Evolutionary conservation across 2,797 vertebrate genomes (phyloP).

Genomic region (Arctocebus calabarensis): DNA sequence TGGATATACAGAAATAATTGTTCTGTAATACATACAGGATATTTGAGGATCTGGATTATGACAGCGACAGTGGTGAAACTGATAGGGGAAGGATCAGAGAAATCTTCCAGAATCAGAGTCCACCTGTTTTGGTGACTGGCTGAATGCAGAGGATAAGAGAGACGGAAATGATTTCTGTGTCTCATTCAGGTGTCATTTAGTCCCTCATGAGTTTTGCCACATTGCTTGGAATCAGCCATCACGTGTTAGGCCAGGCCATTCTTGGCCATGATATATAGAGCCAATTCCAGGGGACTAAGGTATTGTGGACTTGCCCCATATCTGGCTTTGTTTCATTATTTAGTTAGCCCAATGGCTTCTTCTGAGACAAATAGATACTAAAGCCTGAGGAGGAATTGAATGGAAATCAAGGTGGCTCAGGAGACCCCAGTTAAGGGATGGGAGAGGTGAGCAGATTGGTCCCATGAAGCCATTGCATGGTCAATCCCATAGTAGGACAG

Average conservation of each 20-base stretch:
- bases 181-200: not conserved
- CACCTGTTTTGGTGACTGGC: not conserved
- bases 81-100: not conserved
- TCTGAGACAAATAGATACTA: not conserved
- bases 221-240: not conserved
- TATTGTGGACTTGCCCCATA: not conserved
- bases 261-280: not conserved
- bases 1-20: not conserved
- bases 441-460: too few relatives aligned
- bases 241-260: not conserved
- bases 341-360: not conserved
- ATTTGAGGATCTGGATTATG: not conserved
- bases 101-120: not conserved
- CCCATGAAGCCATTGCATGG: not conserved
- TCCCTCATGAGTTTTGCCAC: not conserved
- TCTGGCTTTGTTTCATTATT: not conserved
- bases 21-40: not conserved
- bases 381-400: not conserved
- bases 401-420: not conserved
- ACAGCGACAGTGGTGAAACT: not conserved
- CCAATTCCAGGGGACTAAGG: too few relatives aligned
- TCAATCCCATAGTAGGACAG: not conserved
- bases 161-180: not conserved
- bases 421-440: not conserved
- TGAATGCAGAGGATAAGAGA: not conserved